Evolutionary conservation across 2,888 invertebrate species (phyloP), one percentile per base, ranked within the genome.

Genomic region (Rhopalosiphum nymphaeae): DNA sequence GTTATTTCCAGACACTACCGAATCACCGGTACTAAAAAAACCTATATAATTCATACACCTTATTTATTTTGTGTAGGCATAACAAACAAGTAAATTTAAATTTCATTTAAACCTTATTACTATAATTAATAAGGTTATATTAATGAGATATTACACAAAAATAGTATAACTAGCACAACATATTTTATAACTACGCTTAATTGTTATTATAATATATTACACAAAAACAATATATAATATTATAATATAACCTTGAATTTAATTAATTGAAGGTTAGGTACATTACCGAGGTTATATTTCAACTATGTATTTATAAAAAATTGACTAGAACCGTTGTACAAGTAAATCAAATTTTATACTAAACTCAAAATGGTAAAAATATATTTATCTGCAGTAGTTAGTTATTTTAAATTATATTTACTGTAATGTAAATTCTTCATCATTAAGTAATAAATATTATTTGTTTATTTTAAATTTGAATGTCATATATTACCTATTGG

Each of bases 401-500:
- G 13, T 67, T n/a, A n/a, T 67, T 67, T 61, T 67, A 13, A 67
- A n/a, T n/a, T n/a, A 67, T n/a, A 67, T 67, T 67, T 4, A 67
- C 11, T 67, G 11, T n/a, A n/a, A 67, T n/a, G 16, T 67, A n/a
- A 67, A 16, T n/a, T n/a, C 16, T n/a, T 29, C 4, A 67, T 16
- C n/a, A 5, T 67, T 67, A n/a, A 67, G n/a, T 29, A 78, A 21
- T 25, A 36, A 36, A 42, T 86, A n/a, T 1, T 46, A 29, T 46
- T 29, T 29, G 29, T 86, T 29, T 16, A 49, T 86, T 46, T 29
- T 29, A 36, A 78, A 36, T 9, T 36, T 3, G 2, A 78, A 78
- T 78, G 36, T 78, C n/a, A 44, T 86, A 29, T n/a, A 46, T 90
- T 90, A 97, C 96, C 96, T 42, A 96, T 95, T 21, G 96, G 95